Conservation (phyloP, 2,797 vertebrate genomes). For the Anableps anableps region DNA sequence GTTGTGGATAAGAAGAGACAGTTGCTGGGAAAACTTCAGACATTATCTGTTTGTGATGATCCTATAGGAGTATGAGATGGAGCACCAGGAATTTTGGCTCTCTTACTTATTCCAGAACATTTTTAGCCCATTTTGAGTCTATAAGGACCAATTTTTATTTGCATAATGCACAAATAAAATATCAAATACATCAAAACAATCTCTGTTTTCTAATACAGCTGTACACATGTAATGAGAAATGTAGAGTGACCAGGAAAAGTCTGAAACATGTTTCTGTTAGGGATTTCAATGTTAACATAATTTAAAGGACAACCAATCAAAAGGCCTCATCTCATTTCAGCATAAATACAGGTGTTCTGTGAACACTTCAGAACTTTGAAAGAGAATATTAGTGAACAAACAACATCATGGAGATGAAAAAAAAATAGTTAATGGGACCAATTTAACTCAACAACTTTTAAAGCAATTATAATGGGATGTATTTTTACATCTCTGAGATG, state of each 20-base stretch:
- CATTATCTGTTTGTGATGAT: neutral
- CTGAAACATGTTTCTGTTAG: neutral
- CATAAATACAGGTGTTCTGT: no score
- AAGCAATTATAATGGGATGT: neutral
- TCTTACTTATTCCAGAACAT: neutral
- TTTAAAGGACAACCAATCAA: no score
- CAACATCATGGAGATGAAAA: no score
- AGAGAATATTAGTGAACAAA: no score
- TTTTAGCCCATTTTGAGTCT: neutral
- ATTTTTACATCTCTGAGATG: neutral
- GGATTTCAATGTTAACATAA: neutral
- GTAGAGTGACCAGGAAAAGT: neutral
- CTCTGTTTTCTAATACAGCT: neutral
- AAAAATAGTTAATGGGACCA: neutral
- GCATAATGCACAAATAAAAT: neutral
- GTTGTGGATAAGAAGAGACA: neutral
- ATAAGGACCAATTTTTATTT: neutral
- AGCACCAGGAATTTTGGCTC: neutral
- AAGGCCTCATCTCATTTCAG: no score
- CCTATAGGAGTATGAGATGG: neutral
- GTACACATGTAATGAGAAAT: neutral
- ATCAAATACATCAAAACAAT: neutral
- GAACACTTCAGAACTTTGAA: no score
- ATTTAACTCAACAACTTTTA: neutral
- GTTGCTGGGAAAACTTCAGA: slow-evolving; percentile 2